Evolutionary conservation across 2,113 vertebrate species (phyloP).

Genomic region (Verasper variegatus): DNA sequence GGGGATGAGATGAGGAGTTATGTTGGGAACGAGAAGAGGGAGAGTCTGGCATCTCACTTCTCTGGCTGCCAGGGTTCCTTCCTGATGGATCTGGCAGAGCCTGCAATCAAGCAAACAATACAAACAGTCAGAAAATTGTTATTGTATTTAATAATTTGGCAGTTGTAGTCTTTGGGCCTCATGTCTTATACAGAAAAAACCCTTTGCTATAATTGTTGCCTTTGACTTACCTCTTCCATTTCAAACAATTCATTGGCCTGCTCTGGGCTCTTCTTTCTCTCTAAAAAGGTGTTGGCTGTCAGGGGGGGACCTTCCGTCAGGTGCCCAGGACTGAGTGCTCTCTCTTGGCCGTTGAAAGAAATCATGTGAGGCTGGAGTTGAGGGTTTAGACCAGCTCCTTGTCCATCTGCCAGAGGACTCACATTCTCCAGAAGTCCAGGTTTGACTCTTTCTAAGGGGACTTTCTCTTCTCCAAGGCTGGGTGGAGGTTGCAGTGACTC

Average conservation of each 20-base stretch:
- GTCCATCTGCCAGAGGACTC: slow-evolving; percentile 68
- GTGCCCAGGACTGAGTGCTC: background rate
- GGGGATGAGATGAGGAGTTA: background rate
- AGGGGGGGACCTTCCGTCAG: slow-evolving; percentile 15
- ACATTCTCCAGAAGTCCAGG: slow-evolving; percentile 50
- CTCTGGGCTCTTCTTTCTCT: slow-evolving; percentile 43
- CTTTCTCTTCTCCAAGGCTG: slow-evolving; percentile 27
- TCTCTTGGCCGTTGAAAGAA: background rate
- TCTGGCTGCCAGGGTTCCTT: slow-evolving; percentile 52
- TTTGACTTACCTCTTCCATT: slow-evolving; percentile 72
- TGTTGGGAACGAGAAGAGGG: background rate
- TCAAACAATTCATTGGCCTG: slow-evolving; percentile 65
- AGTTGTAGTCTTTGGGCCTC: background rate
- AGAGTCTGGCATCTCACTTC: slow-evolving; percentile 25
- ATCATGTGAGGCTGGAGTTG: background rate
- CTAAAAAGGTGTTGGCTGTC: background rate
- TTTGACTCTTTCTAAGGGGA: slow-evolving; percentile 36
- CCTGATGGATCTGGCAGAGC: slow-evolving; percentile 54
- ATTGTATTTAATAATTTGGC: background rate
- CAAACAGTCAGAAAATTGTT: background rate
- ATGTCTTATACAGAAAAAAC: background rate
- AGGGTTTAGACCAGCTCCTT: slow-evolving; percentile 3
- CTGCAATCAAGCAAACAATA: slow-evolving; percentile 47
- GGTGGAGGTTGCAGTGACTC: background rate
- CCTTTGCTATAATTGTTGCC: background rate